Evolutionary conservation across 2,113 vertebrate genomes (phyloP).

Genomic region (Nannospalax galili): DNA sequence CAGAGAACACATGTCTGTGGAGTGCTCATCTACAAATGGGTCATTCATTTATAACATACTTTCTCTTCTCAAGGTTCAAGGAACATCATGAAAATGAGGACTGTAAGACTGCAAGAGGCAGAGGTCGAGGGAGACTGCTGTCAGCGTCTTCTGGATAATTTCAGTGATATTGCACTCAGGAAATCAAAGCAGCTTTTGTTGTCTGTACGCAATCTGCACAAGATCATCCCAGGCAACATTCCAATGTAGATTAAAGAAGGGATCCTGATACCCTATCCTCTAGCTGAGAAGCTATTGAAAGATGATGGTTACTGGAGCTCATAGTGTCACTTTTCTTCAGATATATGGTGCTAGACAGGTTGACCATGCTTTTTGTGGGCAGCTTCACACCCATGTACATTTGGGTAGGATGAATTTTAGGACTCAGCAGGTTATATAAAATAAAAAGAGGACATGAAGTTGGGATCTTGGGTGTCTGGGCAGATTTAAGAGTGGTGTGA

Average conservation of each 20-base stretch:
- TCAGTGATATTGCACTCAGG: not conserved
- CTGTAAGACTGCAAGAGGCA: not conserved
- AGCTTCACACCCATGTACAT: not conserved
- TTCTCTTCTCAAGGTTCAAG: not conserved
- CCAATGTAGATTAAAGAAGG: not conserved
- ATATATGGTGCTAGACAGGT: not conserved
- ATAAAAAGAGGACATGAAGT: not conserved
- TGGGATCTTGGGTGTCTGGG: no score
- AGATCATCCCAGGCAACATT: not conserved
- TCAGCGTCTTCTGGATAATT: not conserved
- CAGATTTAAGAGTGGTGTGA: not conserved
- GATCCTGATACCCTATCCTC: no score
- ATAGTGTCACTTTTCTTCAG: not conserved
- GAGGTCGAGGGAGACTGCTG: not conserved
- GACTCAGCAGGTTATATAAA: not conserved
- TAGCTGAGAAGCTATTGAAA: not conserved
- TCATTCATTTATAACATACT: not conserved
- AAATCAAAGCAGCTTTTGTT: not conserved
- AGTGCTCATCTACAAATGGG: not conserved
- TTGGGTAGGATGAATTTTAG: not conserved
- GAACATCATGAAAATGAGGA: not conserved
- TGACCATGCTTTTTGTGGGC: not conserved
- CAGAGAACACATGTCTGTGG: not conserved
- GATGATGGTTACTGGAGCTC: not conserved
- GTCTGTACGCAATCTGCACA: not conserved